phyloP scores from a whole-genome alignment of 1,140 invertebrate genomes.

The Dendroctonus ponderosae region DNA sequence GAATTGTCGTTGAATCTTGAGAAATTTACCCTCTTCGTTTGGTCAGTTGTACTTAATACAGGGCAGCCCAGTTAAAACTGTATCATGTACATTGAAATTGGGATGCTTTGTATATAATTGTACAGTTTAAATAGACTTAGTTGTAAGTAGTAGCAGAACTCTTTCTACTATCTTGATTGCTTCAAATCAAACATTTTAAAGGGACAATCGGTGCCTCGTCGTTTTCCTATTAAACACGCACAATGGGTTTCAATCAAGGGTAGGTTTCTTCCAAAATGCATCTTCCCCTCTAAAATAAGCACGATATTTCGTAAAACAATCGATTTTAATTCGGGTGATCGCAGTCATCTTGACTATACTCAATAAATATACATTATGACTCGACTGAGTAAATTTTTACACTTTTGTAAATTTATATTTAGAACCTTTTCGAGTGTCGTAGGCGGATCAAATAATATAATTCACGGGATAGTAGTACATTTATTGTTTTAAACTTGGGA shows the following conservation, averaged over 20 bases:
- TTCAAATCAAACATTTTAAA: no score
- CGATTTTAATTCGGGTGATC: no score
- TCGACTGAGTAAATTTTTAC: slow-evolving; percentile 41
- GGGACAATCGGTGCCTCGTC: no score
- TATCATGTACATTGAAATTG: slow-evolving; percentile 15
- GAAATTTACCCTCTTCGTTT: slow-evolving; percentile 24
- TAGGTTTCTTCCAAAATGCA: slow-evolving; percentile 1
- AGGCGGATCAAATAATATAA: slow-evolving; percentile 43
- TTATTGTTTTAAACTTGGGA: slow-evolving; percentile 33
- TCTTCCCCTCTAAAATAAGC: slow-evolving; percentile 3
- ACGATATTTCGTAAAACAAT: no score
- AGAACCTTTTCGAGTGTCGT: slow-evolving; percentile 47
- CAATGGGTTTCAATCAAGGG: slow-evolving; percentile 2
- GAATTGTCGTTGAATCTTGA: slow-evolving; percentile 10
- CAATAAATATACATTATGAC: slow-evolving; percentile 4
- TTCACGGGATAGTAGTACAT: slow-evolving; percentile 40
- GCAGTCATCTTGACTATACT: no score
- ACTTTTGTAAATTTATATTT: slow-evolving; percentile 44
- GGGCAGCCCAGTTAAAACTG: slow-evolving; percentile 15
- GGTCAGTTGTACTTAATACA: slow-evolving; percentile 24
- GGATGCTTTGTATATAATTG: slow-evolving; percentile 20
- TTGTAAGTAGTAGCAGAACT: slow-evolving; percentile 1
- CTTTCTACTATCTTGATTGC: no score
- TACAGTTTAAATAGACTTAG: slow-evolving; percentile 22
- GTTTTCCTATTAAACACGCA: neutral